Evolutionary conservation across 2,113 vertebrate species (phyloP), one percentile per base, ranked within the genome.

Genomic region (Prionailurus viverrinus): DNA sequence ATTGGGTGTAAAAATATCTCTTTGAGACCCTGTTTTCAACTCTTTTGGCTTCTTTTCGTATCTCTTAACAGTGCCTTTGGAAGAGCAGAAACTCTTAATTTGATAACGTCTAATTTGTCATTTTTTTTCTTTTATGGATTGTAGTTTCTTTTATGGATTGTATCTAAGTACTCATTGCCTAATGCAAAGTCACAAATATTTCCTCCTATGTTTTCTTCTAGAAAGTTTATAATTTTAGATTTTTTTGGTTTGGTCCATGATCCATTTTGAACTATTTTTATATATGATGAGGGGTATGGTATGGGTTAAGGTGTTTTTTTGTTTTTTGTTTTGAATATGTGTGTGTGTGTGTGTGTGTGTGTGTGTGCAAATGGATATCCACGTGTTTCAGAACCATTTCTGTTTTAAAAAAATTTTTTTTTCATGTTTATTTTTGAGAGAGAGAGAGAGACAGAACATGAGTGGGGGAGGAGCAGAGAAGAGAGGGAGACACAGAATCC

Each of bases 41-140:
- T 48, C 16, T 86, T 92, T 33, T 66, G 36, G 27, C 1, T 80
- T 79, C 51, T 85, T 95, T 94, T 58, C 11, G 68, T 53, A 23
- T 78, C 33, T 95, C 55, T 76, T 63, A 81, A 39, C 5, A 27
- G 23, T 55, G 8, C 7, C 48, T 55, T 97, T 96, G 53, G 53
- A 84, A 53, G 65, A 78, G 10, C 16, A 39, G 29, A 66, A 48
- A n/a, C 87, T 95, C 19, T 93, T 96, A 85, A 91, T 69, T 94
- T 58, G 6, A 61, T 90, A 68, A 63, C 65, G 39, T 76, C 27
- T 92, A 84, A 74, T 80, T 81, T 80, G 39, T 73, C 7, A 16
- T 0, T 45, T 95, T 95, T 89, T 95, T 89, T n/a, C 63, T 94
- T 80, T 86, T 81, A 61, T 83, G 14, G 8, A 48, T 55, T n/a